phyloP scores from a whole-genome alignment of 2,113 vertebrate genomes.

The Seriola dumerili region DNA sequence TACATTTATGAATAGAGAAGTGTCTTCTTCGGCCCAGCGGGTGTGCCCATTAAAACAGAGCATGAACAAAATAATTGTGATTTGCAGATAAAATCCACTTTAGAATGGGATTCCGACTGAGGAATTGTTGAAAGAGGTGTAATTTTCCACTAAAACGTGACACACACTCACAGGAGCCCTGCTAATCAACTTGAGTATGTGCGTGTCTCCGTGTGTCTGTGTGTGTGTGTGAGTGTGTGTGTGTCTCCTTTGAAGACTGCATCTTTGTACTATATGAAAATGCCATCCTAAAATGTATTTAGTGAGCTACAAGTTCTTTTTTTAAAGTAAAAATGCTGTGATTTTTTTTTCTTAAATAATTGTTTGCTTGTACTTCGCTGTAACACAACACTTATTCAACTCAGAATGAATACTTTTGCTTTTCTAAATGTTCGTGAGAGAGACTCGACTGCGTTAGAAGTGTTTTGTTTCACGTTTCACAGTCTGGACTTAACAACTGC shows the following conservation, averaged over 20 bases:
- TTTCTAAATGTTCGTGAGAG: neutral
- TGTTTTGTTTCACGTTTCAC: neutral
- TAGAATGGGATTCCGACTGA: conserved; percentile 83
- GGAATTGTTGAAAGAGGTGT: conserved; percentile 87
- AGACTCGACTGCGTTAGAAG: neutral
- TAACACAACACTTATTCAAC: neutral
- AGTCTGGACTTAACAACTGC: neutral
- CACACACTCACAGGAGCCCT: conserved; percentile 76
- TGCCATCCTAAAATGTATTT: conserved; percentile 40
- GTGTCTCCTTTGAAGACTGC: conserved; percentile 34
- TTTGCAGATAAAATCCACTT: conserved; percentile 87
- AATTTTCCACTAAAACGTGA: conserved; percentile 88
- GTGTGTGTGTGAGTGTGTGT: conserved; percentile 12
- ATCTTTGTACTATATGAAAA: conserved; percentile 31
- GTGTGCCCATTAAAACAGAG: conserved; percentile 85
- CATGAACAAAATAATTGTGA: conserved; percentile 88
- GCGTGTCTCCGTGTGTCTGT: conserved; percentile 45
- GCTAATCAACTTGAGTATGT: conserved; percentile 64
- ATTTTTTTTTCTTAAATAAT: conserved; percentile 2
- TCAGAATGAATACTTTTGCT: neutral
- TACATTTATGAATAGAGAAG: conserved; percentile 88
- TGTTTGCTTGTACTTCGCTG: neutral
- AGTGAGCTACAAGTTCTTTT: neutral
- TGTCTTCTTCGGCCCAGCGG: conserved; percentile 85
- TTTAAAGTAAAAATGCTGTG: neutral